Base-by-base conservation (phyloP, 2,888 invertebrate species). In the Apamea sordens region DNA sequence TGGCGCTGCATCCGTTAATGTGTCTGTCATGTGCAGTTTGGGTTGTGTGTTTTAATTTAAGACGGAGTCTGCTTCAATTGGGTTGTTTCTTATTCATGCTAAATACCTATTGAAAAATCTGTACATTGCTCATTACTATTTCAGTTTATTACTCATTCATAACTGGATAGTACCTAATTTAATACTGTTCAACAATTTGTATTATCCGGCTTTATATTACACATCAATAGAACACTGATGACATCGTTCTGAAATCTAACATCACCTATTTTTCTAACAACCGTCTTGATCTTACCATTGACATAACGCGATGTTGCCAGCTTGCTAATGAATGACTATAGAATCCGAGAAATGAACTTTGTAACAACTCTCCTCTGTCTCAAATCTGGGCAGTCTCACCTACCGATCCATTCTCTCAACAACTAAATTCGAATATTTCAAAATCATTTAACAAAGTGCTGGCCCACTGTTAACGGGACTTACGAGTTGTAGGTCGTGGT, bases 1-100 rank as follows among this genome's bases (percentile, higher is more conserved):
- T 65, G 32, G 56, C 59, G 47, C 59, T 53, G 47, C 76, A 79
- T 79, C 77, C 83, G 84, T 77, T 85, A 64, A 69, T 72, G 75
- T 73, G 41, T 67, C 53, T 79, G 83, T 83, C 71, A 21, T 69
- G 13, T 73, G 50, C 50, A 67, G 69, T 73, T 82, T 68, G 28
- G 65, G 47, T 56, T 11, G 6, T 59, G 81, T 70, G 50, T 85
- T 73, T 84, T 73, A 76, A 84, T 65, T 83, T 73, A 69, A 18
- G 15, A n/a, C 5, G n/a, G n/a, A 41, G 36, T 36, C 36, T 74
- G 47, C 2, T 75, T 75, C n/a, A 56, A 56, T 61, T 80, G 4
- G 28, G 13, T 15, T 56, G 28, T 47, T 7, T 36, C 7, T 80
- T 80, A 44, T 61, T 68, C 24, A 53, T 36, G 7, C 1, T 36